These are phyloP conservation scores for Poecilus cupreus DNA, from an alignment of 2,888 invertebrate species.

Conservation along the genomic window DNA sequence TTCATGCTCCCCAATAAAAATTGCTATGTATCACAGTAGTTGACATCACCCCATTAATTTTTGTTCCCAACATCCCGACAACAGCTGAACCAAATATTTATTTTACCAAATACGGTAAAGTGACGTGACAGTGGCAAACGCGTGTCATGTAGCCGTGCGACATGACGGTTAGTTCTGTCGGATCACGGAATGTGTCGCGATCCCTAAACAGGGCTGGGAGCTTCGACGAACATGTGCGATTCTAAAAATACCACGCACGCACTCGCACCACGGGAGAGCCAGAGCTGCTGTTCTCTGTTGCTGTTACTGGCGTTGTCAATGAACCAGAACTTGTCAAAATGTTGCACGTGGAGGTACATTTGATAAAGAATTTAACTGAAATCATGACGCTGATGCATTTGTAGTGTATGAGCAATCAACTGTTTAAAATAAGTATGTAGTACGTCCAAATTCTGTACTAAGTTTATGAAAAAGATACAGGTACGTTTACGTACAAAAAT, in stretches of 20 bases:
- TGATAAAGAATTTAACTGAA: neutral
- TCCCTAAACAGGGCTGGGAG: slow-evolving; percentile 41
- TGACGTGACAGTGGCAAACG: neutral
- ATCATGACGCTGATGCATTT: too few species aligned
- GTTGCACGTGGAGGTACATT: neutral
- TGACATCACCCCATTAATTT: neutral
- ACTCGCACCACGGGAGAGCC: slow-evolving; percentile 24
- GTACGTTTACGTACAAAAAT: too few species aligned
- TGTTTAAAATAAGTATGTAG: too few species aligned
- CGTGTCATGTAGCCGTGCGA: neutral
- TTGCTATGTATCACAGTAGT: too few species aligned
- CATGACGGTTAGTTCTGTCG: neutral
- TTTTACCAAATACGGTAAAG: slow-evolving; percentile 16
- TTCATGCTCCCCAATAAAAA: too few species aligned
- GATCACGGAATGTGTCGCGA: slow-evolving; percentile 6
- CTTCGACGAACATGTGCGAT: slow-evolving; percentile 42
- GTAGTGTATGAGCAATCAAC: too few species aligned
- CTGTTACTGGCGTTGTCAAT: slow-evolving; percentile 22
- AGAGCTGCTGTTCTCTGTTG: neutral
- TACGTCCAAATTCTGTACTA: too few species aligned
- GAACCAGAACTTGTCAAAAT: slow-evolving; percentile 32
- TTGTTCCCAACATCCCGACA: neutral
- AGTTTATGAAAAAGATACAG: too few species aligned
- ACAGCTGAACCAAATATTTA: neutral
- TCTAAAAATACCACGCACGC: slow-evolving; percentile 42